Conservation (phyloP, 2,113 vertebrate species). For the Romanogobio albipinnatus region DNA sequence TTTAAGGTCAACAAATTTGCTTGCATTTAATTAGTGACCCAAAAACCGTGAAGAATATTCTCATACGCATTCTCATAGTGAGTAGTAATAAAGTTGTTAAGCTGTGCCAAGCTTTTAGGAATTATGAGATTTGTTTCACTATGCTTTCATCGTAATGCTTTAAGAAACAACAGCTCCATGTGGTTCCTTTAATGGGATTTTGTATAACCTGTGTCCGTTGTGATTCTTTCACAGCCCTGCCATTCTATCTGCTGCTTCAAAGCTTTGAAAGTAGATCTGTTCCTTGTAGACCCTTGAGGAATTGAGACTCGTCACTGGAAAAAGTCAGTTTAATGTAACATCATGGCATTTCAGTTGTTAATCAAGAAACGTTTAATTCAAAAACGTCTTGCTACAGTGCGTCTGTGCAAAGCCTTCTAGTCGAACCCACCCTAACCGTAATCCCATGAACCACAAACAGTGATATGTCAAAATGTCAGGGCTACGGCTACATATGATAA, state of each 20-base stretch:
- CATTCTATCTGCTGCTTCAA: slow-evolving; percentile 1
- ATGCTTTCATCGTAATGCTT: background rate
- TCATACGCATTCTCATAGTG: background rate
- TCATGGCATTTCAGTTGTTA: background rate
- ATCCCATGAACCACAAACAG: no score
- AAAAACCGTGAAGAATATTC: no score
- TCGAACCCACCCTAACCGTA: no score
- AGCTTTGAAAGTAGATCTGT: slow-evolving; percentile 31
- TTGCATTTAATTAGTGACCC: no score
- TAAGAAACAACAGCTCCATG: background rate
- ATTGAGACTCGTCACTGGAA: background rate
- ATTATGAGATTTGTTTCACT: slow-evolving; percentile 3
- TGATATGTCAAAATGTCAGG: no score
- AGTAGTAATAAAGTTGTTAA: background rate
- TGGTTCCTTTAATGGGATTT: background rate
- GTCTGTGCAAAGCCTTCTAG: no score
- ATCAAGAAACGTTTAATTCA: background rate
- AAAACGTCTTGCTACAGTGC: background rate
- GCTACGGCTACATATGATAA: no score
- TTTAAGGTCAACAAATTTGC: no score
- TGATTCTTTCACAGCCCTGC: slow-evolving; percentile 8
- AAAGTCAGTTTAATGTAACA: slow-evolving; percentile 15
- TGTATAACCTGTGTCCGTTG: background rate
- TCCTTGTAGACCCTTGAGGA: background rate
- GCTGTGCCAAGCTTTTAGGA: slow-evolving; percentile 12